Evolutionary conservation across 2,888 invertebrate species (phyloP).

Genomic region (Serripes groenlandicus): DNA sequence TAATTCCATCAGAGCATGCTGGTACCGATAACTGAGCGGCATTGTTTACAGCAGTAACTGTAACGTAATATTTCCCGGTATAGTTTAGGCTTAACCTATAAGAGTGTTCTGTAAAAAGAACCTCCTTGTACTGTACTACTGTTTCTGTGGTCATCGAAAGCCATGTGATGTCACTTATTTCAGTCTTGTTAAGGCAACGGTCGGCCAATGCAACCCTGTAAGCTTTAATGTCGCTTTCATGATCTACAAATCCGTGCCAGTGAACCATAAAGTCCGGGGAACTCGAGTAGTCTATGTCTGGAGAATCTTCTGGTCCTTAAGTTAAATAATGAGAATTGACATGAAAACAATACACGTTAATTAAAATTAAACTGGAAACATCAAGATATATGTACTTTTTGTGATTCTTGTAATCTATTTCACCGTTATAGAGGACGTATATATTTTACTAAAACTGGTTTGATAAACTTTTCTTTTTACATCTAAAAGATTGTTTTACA

Average conservation of each 20-base stretch:
- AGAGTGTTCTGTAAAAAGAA: constrained; percentile 24
- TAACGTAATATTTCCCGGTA: constrained; percentile 36
- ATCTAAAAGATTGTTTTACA: too few species aligned
- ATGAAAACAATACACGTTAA: too few species aligned
- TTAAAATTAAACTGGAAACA: too few species aligned
- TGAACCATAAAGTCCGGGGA: constrained; percentile 39
- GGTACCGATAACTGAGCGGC: constrained; percentile 72
- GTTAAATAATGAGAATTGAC: too few species aligned
- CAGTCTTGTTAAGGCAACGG: constrained; percentile 43
- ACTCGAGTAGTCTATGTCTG: constrained; percentile 73
- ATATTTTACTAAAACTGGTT: too few species aligned
- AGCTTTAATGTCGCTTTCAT: constrained; percentile 71
- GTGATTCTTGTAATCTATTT: too few species aligned
- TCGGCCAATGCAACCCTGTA: constrained; percentile 63
- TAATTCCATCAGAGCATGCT: constrained; percentile 76
- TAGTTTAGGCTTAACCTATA: constrained; percentile 28
- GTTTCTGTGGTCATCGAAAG: background rate
- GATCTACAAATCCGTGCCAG: constrained; percentile 75
- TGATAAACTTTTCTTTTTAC: too few species aligned
- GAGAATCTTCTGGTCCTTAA: constrained; percentile 39
- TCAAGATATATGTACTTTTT: too few species aligned
- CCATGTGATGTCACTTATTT: constrained; percentile 11
- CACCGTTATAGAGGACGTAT: too few species aligned
- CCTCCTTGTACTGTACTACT: constrained; percentile 4
- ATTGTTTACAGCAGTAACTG: constrained; percentile 74